A percentile compares a stretch with the other conserved stretches of the same genome.
Evolutionary conservation across 2,888 invertebrate species (phyloP).

Genomic region (Agonopterix subpropinquella): DNA sequence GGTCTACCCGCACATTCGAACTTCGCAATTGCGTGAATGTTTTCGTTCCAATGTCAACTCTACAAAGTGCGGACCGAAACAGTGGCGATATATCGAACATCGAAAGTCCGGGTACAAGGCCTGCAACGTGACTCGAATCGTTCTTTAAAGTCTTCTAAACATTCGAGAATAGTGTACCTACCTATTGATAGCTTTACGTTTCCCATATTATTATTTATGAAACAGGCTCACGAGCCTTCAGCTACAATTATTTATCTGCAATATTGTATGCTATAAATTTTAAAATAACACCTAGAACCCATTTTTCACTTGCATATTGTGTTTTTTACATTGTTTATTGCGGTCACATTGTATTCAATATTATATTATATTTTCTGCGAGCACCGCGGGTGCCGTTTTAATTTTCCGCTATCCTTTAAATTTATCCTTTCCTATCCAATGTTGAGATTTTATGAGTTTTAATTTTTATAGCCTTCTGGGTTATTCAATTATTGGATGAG

Average conservation of each 20-base stretch:
- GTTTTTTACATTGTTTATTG: slow-evolving; percentile 38
- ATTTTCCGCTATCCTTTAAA: slow-evolving; percentile 50
- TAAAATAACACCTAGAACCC: slow-evolving; percentile 17
- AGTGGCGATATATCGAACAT: too few species aligned
- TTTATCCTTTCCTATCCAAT: slow-evolving; percentile 29
- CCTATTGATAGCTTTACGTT: too few species aligned
- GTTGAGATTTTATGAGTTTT: slow-evolving; percentile 22
- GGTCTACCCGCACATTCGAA: too few species aligned
- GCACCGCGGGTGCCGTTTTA: slow-evolving; percentile 44
- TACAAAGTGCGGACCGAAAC: too few species aligned
- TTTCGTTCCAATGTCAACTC: too few species aligned
- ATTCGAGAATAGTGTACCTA: too few species aligned
- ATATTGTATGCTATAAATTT: slow-evolving; percentile 30
- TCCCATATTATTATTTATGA: too few species aligned
- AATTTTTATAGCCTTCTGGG: slow-evolving; percentile 14
- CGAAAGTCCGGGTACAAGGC: too few species aligned
- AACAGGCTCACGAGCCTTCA: too few species aligned
- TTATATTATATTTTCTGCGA: slow-evolving; percentile 36
- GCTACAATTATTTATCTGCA: not conserved
- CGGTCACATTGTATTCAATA: slow-evolving; percentile 33
- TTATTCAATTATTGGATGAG: slow-evolving; percentile 8
- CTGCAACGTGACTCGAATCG: too few species aligned
- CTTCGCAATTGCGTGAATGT: too few species aligned
- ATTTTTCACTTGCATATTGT: slow-evolving; percentile 33
- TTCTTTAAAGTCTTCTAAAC: too few species aligned